phyloP scores from a whole-genome alignment of 35 echinoderm and acorn worm genomes.

The Hemicentrotus pulcherrimus region DNA sequence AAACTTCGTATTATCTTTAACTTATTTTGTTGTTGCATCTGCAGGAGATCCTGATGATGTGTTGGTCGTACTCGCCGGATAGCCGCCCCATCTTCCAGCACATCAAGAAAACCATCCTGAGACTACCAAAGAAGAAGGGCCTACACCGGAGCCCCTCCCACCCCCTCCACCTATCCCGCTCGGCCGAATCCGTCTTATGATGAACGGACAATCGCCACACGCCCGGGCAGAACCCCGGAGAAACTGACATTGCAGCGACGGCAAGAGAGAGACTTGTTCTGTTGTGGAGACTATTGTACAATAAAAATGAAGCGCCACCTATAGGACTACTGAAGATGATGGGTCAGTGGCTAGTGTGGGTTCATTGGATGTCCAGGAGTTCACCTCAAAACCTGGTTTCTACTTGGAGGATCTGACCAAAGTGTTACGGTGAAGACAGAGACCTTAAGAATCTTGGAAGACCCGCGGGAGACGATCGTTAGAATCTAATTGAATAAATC shows the following conservation, averaged over 20 bases:
- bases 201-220: neutral
- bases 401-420: neutral
- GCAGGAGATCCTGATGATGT: constrained; percentile 98
- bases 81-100: constrained; percentile 68
- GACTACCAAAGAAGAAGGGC: constrained; percentile 89
- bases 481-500: neutral
- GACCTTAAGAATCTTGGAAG: neutral
- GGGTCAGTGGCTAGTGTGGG: neutral
- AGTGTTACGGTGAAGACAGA: neutral
- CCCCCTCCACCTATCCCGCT: constrained; percentile 89
- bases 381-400: neutral
- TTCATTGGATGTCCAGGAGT: neutral
- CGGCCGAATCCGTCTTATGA: constrained; percentile 95
- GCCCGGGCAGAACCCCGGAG: neutral
- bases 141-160: constrained; percentile 92
- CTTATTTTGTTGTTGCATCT: neutral
- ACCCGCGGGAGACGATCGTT: neutral
- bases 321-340: neutral
- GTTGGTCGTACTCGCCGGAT: constrained; percentile 81
- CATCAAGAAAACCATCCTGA: constrained; percentile 76
- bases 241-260: neutral
- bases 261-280: neutral
- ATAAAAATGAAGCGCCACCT: neutral
- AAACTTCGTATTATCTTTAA: too few species aligned
- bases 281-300: neutral